Evolutionary conservation across 2,888 invertebrate genomes (phyloP), one percentile per base, ranked within the genome.

Genomic region (Standfussiana lucernea): DNA sequence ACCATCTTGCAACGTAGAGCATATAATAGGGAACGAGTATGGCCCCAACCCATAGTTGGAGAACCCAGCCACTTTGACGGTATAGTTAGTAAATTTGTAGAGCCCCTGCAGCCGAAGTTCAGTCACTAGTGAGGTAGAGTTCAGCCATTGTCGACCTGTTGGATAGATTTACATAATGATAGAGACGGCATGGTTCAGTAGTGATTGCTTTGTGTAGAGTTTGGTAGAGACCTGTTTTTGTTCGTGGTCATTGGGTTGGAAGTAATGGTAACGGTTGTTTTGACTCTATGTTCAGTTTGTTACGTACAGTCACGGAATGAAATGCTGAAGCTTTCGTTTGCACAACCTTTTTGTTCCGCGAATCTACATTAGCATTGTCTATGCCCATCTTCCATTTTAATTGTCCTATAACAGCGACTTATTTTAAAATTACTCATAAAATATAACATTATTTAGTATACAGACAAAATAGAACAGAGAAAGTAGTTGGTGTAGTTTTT

Each of bases 1-100:
- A 98, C 98, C 97, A 93, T 99, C 99, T 95, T 99, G 98, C 88
- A 98, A 97, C 0, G 99, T 99, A 65, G 97, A 97, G 91, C 99
- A 98, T 91, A 98, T 98, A 91, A 98, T 97, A 35, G 98, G 97
- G 70, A 97, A 97, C 87, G 98, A 98, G 89, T 98, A 97, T 40
- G 98, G 97, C 7, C 99, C 99, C 89, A 98, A 98, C 3, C 99
- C 99, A 72, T 98, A 98, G 88, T 98, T 97, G 0, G 99, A 99
- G 93, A 98, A 98, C 2, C 99, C 99, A 86, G 98, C 96, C 28
- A 99, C 98, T 93, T 98, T 97, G 87, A 99, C 97, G 47, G 98
- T 98, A 93, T 99, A 99, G 97, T 99, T 99, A 47, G 98, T 98
- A 92, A 97, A 98, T 93, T 98, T 98, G 89, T 98, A 97, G 79